Conservation (phyloP, 2,797 vertebrate species). For the Falco peregrinus region DNA sequence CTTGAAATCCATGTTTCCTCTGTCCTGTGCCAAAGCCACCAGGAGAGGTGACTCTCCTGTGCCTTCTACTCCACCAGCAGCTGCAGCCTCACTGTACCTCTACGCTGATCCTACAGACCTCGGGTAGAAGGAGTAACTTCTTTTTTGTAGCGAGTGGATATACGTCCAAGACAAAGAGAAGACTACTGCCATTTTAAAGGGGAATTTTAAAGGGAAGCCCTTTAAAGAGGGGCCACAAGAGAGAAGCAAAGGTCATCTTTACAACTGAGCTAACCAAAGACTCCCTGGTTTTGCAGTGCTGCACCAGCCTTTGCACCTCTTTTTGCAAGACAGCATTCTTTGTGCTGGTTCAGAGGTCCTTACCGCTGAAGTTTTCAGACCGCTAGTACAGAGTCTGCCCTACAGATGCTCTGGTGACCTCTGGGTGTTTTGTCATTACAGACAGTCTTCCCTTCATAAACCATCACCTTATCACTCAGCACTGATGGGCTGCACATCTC, state of each 20-base stretch:
- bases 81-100: not conserved
- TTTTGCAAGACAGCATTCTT: not conserved
- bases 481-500: not conserved
- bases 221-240: not conserved
- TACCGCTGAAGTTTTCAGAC: not conserved
- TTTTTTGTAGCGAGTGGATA: not conserved
- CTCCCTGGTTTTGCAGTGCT: not conserved
- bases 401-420: not conserved
- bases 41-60: not conserved
- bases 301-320: not conserved
- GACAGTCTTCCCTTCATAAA: not conserved
- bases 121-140: not conserved
- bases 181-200: not conserved
- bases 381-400: not conserved
- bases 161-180: not conserved
- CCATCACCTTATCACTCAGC: not conserved
- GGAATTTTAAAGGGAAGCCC: not conserved
- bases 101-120: not conserved
- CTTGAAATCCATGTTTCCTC: not conserved
- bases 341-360: not conserved
- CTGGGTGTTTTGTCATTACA: not conserved
- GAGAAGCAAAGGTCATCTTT: not conserved
- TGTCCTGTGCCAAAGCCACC: not conserved
- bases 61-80: not conserved
- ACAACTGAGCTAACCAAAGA: not conserved